phyloP scores from a whole-genome alignment of 1,140 invertebrate species.

The Lucilia cuprina region DNA sequence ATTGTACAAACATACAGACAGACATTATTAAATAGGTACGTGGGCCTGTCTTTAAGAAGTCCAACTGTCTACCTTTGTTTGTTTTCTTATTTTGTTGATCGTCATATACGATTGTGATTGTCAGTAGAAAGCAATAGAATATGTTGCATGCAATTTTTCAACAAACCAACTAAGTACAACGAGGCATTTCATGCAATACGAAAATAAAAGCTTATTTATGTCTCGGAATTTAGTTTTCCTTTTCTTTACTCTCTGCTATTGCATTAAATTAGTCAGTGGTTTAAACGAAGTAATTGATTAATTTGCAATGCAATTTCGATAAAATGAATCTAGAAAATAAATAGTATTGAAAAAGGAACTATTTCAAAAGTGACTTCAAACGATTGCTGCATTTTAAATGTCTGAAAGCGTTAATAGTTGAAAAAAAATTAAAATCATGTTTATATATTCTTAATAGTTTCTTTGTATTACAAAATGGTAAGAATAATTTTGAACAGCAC shows the following conservation, averaged over 20 bases:
- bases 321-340: not conserved
- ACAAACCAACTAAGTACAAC: not conserved
- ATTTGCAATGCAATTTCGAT: too few species aligned
- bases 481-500: slow-evolving; percentile 22
- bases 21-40: too few species aligned
- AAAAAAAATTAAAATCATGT: not conserved
- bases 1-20: not conserved
- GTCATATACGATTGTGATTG: not conserved
- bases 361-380: not conserved
- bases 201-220: slow-evolving; percentile 11
- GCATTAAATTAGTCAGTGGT: not conserved
- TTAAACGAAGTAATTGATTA: not conserved
- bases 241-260: not conserved
- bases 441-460: slow-evolving; percentile 22
- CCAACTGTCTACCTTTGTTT: too few species aligned
- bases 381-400: not conserved
- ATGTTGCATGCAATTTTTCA: not conserved
- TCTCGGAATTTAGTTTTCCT: not conserved
- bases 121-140: not conserved
- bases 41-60: too few species aligned
- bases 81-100: too few species aligned
- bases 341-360: too few species aligned
- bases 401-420: not conserved
- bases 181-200: not conserved
- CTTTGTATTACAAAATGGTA: slow-evolving; percentile 29